Base-by-base conservation (phyloP, 2,888 invertebrate genomes). In the Liodrosophila aerea region DNA sequence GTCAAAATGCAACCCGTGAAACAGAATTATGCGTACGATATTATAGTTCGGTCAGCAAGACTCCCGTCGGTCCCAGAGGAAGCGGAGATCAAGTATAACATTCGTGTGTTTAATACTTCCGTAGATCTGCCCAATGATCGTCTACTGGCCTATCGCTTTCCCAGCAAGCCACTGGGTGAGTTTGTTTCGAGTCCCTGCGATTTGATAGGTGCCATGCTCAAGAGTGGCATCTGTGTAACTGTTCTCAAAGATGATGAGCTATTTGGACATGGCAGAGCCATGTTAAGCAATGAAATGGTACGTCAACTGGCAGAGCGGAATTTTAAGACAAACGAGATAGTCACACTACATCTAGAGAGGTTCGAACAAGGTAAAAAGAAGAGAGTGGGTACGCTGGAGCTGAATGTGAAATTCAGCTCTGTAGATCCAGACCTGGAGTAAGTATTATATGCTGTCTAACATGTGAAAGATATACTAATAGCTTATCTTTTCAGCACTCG, bases 391-490 rank as follows among this genome's bases (percentile, higher is more conserved):
- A 30, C 29, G 0, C 47, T 87, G 2, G 70, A 78, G 11, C 34
- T 87, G 0, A 64, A 76, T 0, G 37, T 87, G 1, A 77, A 75
- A 9, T 40, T 87, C 2, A 66, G 71, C 29, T 66, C 76, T 0
- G 64, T 60, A 9, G 75, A 83, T 51, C 70, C 84, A 2, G 78
- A 85, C 39, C 53, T 73, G 4, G 64, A 69, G 87, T 87, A 59
- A 71, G 84, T 75, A 2, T 1, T 0, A 1, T 13, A 9, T 0
- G 12, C 15, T 5, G 5, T 16, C 1, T 8, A 11, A 1, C 9
- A 33, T 1, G 1, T 30, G 15, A 9, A 4, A 1, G 7, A 1
- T 2, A 2, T 22, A 11, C 15, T 29, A 3, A 22, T 33, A 2
- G 0, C 1, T 7, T 45, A 22, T 2, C 5, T 3, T 1, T 11